A percentile compares a stretch with the other conserved stretches of the same genome.
Evolutionary conservation across 2,888 invertebrate species (phyloP).

Genomic region (Hyposoter dolosus): DNA sequence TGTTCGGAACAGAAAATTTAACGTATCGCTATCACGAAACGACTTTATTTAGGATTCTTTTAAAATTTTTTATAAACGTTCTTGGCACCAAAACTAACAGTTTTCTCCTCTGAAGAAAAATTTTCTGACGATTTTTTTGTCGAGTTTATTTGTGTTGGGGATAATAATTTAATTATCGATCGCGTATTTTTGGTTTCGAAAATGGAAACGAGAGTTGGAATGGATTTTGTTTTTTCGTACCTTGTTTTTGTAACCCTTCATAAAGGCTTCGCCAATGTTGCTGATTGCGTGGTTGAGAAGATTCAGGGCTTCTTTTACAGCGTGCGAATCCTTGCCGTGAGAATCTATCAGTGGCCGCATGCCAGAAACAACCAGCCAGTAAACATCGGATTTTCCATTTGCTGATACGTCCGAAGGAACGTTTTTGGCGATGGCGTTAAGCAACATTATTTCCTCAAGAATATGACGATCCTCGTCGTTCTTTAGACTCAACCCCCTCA

Average conservation of each 20-base stretch:
- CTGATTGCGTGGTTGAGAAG: conserved; percentile 86
- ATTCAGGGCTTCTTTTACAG: conserved; percentile 88
- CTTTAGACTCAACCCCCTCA: conserved; percentile 75
- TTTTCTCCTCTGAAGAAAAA: too few relatives aligned
- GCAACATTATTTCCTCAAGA: conserved; percentile 87
- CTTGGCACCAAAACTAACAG: too few relatives aligned
- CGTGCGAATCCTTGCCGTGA: conserved; percentile 88
- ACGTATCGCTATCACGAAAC: too few relatives aligned
- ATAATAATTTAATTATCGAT: not conserved
- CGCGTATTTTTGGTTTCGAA: too few relatives aligned
- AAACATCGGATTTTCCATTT: conserved; percentile 88
- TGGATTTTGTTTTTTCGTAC: conserved; percentile 71
- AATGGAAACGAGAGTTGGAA: too few relatives aligned
- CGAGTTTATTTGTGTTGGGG: not conserved
- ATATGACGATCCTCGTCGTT: conserved; percentile 88
- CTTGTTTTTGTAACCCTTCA: conserved; percentile 82
- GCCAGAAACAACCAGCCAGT: conserved; percentile 88
- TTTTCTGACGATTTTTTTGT: too few relatives aligned
- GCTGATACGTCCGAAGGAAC: conserved; percentile 85
- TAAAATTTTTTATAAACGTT: too few relatives aligned
- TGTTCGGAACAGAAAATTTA: too few relatives aligned
- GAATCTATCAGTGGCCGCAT: conserved; percentile 88
- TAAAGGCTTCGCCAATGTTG: conserved; percentile 80
- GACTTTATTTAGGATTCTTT: too few relatives aligned
- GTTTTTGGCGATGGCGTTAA: conserved; percentile 87